Evolutionary conservation across 30 jellyfish, hydroid and myxozoan species (phyloP).

Genomic region (Mastigias papua): DNA sequence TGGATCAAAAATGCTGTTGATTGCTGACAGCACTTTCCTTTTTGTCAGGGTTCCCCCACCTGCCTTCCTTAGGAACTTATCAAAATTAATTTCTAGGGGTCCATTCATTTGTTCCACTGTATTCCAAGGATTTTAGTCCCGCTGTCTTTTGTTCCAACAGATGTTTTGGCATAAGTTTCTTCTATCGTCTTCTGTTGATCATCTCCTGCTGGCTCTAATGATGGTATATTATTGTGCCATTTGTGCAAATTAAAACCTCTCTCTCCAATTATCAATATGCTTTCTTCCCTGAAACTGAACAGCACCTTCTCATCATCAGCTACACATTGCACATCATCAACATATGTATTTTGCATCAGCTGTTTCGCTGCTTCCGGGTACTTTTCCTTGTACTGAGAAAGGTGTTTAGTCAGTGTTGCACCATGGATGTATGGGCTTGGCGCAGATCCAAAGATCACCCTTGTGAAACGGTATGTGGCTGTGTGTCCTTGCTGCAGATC

Average conservation of each 20-base stretch:
- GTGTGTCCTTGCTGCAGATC: constrained; percentile 46
- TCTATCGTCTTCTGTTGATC: background rate
- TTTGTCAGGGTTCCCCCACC: constrained; percentile 50
- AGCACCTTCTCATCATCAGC: constrained; percentile 4
- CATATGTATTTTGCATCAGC: constrained; percentile 16
- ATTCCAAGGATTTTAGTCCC: constrained; percentile 35
- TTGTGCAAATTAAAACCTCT: constrained; percentile 36
- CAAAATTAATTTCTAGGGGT: constrained; percentile 26
- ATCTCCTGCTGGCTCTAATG: background rate
- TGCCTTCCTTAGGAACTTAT: constrained; percentile 25
- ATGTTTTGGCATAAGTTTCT: constrained; percentile 19
- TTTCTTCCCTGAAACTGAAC: constrained; percentile 14
- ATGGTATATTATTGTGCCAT: constrained; percentile 27
- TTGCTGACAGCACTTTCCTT: constrained; percentile 64
- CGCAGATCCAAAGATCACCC: constrained; percentile 64
- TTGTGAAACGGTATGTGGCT: constrained; percentile 66
- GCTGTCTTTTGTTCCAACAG: constrained; percentile 18
- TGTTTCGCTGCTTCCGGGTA: background rate
- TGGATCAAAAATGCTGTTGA: constrained; percentile 49
- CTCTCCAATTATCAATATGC: constrained; percentile 25
- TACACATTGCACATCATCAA: constrained; percentile 28
- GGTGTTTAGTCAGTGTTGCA: constrained; percentile 57
- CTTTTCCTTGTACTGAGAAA: constrained; percentile 27
- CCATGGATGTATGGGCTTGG: constrained; percentile 70
- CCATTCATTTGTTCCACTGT: constrained; percentile 36